Evolutionary conservation across 2,113 vertebrate species (phyloP).

Genomic region (Brachypodius melanocephalos): DNA sequence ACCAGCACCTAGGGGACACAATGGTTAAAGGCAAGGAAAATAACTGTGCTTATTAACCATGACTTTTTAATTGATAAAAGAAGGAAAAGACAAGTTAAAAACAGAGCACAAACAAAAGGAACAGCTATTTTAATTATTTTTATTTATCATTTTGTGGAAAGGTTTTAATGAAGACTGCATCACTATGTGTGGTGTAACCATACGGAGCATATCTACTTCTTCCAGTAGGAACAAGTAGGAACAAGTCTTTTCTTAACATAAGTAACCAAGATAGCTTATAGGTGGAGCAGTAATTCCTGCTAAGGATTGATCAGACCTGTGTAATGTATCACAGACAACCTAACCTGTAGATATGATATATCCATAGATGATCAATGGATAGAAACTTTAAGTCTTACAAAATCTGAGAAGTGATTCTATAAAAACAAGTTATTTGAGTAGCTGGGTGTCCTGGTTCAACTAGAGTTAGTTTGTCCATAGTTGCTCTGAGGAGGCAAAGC

Average conservation of each 20-base stretch:
- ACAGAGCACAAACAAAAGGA: not conserved
- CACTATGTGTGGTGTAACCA: not conserved
- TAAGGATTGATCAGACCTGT: not conserved
- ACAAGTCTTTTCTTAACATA: not conserved
- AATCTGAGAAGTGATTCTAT: not conserved
- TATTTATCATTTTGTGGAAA: not conserved
- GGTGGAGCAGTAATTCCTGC: not conserved
- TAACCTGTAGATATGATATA: not conserved
- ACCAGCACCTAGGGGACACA: not conserved
- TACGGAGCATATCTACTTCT: not conserved
- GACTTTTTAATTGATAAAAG: not conserved
- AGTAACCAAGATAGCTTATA: not conserved
- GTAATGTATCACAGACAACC: not conserved
- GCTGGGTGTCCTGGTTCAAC: not conserved
- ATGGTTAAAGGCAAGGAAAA: slow-evolving; percentile 9
- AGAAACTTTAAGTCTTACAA: not conserved
- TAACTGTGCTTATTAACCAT: not conserved
- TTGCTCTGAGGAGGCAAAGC: not conserved
- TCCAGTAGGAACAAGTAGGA: not conserved
- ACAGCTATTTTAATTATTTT: not conserved
- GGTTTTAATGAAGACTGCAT: not conserved
- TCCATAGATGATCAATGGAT: not conserved
- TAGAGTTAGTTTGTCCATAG: not conserved
- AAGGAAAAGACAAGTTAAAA: not conserved
- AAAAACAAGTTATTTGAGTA: not conserved